Evolutionary conservation across 2,113 vertebrate genomes (phyloP), one percentile per base, ranked within the genome.

Genomic region (Silurus glanis): DNA sequence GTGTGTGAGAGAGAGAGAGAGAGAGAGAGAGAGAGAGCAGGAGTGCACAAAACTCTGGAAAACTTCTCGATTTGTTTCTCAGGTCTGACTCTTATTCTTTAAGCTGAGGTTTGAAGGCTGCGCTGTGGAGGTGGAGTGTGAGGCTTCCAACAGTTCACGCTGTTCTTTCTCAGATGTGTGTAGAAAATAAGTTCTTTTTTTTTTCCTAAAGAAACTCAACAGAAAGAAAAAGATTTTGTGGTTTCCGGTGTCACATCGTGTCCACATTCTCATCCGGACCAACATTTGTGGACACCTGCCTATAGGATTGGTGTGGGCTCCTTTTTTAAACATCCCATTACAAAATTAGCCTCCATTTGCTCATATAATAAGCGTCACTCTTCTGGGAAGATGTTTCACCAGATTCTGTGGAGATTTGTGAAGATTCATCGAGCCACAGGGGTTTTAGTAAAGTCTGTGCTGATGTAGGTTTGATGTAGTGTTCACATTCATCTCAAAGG

Each of bases 11-110:
- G 62, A 66, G 23, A 66, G 23, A 66, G n/a, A 69, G 67, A 69
- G 28, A 69, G 66, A 69, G 13, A 69, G 67, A 37, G 28, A 69
- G 28, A 37, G 28, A 69, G 66, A 69, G 6, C 14, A 14, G 8
- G 28, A 17, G 67, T 8, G 19, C 17, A 72, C 47, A 75, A 25
- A 53, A 78, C 75, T 78, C 51, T 16, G 14, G 72, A 21, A 75
- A 75, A 51, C 72, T 78, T 78, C 23, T 8, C 16, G 9, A 61
- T 84, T 84, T 75, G 58, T 75, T 62, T 62, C 47, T 45, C 79
- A 75, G 69, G 8, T 25, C 19, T 45, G 28, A 74, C 14, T 5
- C 59, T 37, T 58, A 58, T 72, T 51, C 25, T 78, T 85, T 28
- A 64, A 17, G 58, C 59, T 1, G n/a, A 53, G 45, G 83, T 51